Conservation (phyloP, 2,797 vertebrate species). For the Staurois parvus region DNA sequence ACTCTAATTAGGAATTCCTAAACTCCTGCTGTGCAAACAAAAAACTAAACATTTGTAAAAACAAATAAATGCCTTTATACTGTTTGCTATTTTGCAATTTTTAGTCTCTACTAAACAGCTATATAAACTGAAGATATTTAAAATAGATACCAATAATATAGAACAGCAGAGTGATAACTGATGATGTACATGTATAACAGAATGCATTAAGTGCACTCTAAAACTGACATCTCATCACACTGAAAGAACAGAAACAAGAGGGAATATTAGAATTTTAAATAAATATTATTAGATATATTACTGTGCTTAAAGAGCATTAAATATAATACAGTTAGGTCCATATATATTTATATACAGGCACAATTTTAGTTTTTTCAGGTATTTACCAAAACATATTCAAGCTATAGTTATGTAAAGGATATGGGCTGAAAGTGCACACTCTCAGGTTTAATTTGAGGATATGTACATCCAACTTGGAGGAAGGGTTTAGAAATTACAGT, state of each 20-base stretch:
- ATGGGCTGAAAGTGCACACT: too few relatives aligned
- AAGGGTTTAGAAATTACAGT: too few relatives aligned
- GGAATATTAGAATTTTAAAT: not conserved
- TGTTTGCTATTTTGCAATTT: constrained; percentile 30
- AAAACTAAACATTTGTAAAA: constrained; percentile 51
- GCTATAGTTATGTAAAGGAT: too few relatives aligned
- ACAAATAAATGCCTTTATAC: constrained; percentile 28
- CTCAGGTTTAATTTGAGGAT: too few relatives aligned
- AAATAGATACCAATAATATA: not conserved
- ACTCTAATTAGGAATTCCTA: constrained; percentile 61
- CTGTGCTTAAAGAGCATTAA: too few relatives aligned
- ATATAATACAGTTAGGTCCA: too few relatives aligned
- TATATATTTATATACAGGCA: too few relatives aligned
- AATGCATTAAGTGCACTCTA: not conserved
- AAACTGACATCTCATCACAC: not conserved
- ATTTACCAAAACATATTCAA: too few relatives aligned
- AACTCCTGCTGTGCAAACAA: constrained; percentile 54
- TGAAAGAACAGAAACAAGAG: not conserved
- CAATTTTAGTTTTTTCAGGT: too few relatives aligned
- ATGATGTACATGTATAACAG: not conserved
- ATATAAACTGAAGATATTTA: constrained; percentile 1
- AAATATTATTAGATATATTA: not conserved
- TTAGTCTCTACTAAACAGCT: not conserved
- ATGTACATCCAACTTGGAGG: too few relatives aligned
- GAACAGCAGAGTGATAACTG: not conserved